These are phyloP conservation scores for Drosophila nikananu DNA, from an alignment of 1,140 invertebrate species.

Conservation along the genomic window DNA sequence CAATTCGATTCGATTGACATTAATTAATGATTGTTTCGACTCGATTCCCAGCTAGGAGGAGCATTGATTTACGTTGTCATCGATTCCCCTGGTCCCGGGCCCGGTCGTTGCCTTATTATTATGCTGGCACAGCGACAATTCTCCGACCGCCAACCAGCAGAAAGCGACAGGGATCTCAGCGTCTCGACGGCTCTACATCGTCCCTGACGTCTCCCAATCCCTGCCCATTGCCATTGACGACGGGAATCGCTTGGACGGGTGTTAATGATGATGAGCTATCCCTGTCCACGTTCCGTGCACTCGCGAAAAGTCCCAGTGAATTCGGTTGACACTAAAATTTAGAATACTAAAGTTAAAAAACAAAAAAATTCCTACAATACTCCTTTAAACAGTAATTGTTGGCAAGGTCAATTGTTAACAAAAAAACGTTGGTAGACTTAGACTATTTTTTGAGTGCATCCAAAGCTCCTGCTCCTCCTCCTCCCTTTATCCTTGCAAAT, in stretches of 20 bases:
- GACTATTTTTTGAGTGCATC: neutral
- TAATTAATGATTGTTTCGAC: slow-evolving; percentile 83
- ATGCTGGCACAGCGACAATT: slow-evolving; percentile 77
- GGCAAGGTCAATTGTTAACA: no score
- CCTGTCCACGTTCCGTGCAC: slow-evolving; percentile 29
- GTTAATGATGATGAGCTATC: slow-evolving; percentile 79
- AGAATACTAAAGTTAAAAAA: neutral
- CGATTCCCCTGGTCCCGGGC: slow-evolving; percentile 62
- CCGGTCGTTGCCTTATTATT: slow-evolving; percentile 65
- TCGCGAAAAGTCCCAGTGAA: neutral
- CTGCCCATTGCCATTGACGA: slow-evolving; percentile 36
- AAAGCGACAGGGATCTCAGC: slow-evolving; percentile 9
- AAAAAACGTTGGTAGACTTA: neutral
- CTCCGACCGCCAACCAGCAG: slow-evolving; percentile 44
- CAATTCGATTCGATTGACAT: slow-evolving; percentile 79
- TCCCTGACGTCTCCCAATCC: neutral
- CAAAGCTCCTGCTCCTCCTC: neutral
- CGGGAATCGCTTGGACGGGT: slow-evolving; percentile 65
- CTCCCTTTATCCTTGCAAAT: slow-evolving; percentile 23
- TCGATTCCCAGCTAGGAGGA: slow-evolving; percentile 52
- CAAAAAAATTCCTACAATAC: no score
- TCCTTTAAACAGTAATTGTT: no score
- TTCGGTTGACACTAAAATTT: neutral
- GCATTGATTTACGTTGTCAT: slow-evolving; percentile 77
- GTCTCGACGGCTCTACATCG: neutral